Conservation (phyloP, 2,888 invertebrate genomes). For the Noctua janthina region DNA sequence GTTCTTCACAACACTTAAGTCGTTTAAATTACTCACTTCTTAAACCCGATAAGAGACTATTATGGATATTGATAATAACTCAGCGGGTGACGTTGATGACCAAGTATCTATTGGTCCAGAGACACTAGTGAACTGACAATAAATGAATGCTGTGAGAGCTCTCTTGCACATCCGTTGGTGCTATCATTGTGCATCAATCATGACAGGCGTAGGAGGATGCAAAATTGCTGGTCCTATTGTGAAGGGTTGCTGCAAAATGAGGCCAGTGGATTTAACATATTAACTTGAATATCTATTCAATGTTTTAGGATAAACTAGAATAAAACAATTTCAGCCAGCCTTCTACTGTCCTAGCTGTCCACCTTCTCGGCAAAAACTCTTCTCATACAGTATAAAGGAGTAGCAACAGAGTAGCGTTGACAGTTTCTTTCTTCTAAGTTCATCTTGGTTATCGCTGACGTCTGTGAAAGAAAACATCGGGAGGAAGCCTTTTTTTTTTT, state of each 20-base stretch:
- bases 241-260: conserved; percentile 8
- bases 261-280: not conserved
- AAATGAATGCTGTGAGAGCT: conserved; percentile 30
- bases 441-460: too few species aligned
- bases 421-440: too few species aligned
- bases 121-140: conserved; percentile 3
- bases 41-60: not conserved
- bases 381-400: too few species aligned
- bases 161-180: conserved; percentile 17
- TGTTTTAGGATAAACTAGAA: too few species aligned
- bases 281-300: not conserved
- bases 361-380: too few species aligned
- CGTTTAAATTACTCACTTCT: not conserved
- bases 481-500: too few species aligned
- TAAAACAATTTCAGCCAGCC: too few species aligned
- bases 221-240: not conserved
- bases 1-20: not conserved
- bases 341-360: too few species aligned
- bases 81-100: not conserved
- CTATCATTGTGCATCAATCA: conserved; percentile 12
- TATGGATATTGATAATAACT: conserved; percentile 8
- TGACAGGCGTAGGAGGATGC: not conserved
- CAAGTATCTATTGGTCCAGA: conserved; percentile 9
- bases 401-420: too few species aligned
- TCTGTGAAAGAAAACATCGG: too few species aligned